A percentile compares a stretch with the other conserved stretches of the same genome.
Conservation (phyloP, 2,113 vertebrate genomes). For the Chinchilla lanigera region DNA sequence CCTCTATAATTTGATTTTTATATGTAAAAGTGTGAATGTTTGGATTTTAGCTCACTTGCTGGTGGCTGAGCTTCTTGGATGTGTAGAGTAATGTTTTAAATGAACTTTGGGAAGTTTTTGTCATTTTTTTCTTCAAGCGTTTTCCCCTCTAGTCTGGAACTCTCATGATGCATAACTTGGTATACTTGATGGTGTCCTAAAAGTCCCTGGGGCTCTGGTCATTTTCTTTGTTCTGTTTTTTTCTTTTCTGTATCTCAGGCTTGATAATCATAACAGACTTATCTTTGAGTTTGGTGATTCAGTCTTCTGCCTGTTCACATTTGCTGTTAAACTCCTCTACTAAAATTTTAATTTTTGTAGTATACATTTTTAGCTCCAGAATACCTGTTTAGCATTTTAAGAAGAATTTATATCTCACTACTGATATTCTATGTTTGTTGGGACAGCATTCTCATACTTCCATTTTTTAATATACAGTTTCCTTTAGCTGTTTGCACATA, state of each 20-base stretch:
- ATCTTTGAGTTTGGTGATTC: neutral
- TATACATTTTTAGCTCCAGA: neutral
- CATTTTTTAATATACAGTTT: neutral
- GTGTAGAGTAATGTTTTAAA: neutral
- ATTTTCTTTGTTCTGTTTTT: neutral
- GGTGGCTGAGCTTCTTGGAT: neutral
- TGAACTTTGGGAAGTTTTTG: neutral
- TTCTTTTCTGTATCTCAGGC: neutral
- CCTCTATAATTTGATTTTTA: neutral
- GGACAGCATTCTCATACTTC: neutral
- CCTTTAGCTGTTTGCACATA: neutral
- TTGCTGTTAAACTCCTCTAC: neutral
- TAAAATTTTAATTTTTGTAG: neutral
- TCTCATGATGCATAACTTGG: neutral
- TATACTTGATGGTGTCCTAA: neutral
- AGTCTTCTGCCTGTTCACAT: neutral
- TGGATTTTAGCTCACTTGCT: neutral
- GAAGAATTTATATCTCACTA: neutral
- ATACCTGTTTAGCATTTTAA: neutral
- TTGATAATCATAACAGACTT: neutral
- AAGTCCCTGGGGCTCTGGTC: too few species aligned
- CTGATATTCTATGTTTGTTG: neutral
- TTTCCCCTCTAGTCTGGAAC: neutral
- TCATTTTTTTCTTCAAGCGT: neutral
- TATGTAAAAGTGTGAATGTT: neutral